Conservation (phyloP, 1,140 invertebrate genomes). For the Aculops lycopersici region DNA sequence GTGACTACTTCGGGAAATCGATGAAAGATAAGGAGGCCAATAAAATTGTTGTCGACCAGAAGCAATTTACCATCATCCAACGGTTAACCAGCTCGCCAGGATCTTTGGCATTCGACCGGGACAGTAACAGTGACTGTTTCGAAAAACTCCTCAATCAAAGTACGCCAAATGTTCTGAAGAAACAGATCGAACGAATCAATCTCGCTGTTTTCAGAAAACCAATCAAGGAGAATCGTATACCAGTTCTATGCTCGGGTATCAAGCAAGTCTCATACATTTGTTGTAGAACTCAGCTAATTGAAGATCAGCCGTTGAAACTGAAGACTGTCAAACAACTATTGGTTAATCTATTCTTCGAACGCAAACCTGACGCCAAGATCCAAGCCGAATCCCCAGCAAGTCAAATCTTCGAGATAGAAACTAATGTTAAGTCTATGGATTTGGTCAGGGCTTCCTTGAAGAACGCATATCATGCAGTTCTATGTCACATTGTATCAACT, state of each 20-base stretch:
- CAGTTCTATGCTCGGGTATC: too few relatives aligned
- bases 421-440: too few relatives aligned
- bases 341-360: too few relatives aligned
- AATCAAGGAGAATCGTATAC: too few relatives aligned
- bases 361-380: too few relatives aligned
- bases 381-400: too few relatives aligned
- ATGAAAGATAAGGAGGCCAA: neutral
- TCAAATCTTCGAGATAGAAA: too few relatives aligned
- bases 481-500: too few relatives aligned
- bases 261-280: neutral
- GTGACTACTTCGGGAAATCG: neutral
- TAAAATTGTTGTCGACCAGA: neutral
- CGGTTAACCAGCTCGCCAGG: neutral
- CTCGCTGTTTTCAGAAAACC: neutral
- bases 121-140: neutral
- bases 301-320: too few relatives aligned
- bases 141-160: neutral
- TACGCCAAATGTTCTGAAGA: neutral
- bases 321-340: too few relatives aligned
- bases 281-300: neutral
- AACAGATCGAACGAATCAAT: neutral
- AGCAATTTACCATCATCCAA: neutral
- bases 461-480: too few relatives aligned
- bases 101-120: neutral
- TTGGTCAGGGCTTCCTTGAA: too few relatives aligned